These are phyloP conservation scores for Capromys pilorides DNA, from an alignment of 2,797 vertebrate genomes.

Conservation along the genomic window DNA sequence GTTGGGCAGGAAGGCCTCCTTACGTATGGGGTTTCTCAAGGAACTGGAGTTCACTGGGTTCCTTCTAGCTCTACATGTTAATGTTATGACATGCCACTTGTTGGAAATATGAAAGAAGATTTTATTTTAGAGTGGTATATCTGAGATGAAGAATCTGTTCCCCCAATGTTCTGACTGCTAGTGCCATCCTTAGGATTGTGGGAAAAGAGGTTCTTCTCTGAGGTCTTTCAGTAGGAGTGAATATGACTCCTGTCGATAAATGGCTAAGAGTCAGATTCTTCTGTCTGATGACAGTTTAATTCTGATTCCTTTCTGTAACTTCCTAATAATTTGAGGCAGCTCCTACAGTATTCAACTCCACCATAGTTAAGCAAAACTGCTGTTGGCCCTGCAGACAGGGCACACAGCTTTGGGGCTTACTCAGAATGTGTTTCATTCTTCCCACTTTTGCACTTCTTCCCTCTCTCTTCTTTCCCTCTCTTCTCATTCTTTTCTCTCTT, in stretches of 20 bases:
- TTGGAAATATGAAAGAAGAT: not conserved
- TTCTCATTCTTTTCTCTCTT: not conserved
- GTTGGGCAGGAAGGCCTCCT: conserved; percentile 33
- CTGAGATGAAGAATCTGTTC: not conserved
- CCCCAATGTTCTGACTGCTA: not conserved
- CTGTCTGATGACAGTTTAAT: not conserved
- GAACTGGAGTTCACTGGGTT: not conserved
- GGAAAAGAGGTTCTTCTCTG: not conserved
- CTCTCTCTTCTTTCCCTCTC: not conserved
- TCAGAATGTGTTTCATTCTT: not conserved
- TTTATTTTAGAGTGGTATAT: conserved; percentile 2
- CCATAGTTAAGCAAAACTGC: not conserved
- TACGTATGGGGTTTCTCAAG: not conserved
- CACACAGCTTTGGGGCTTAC: not conserved
- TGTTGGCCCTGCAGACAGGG: not conserved
- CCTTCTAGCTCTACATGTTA: not conserved
- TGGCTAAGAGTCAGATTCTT: not conserved
- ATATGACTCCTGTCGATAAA: not conserved
- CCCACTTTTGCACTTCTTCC: not conserved
- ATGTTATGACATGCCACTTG: not conserved
- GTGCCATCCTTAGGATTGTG: not conserved
- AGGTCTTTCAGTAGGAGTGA: not conserved
- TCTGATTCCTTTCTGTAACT: not conserved
- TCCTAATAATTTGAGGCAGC: not conserved
- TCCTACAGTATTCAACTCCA: not conserved